Conservation (phyloP, 1,140 invertebrate genomes). For the Agrypnia vestita region DNA sequence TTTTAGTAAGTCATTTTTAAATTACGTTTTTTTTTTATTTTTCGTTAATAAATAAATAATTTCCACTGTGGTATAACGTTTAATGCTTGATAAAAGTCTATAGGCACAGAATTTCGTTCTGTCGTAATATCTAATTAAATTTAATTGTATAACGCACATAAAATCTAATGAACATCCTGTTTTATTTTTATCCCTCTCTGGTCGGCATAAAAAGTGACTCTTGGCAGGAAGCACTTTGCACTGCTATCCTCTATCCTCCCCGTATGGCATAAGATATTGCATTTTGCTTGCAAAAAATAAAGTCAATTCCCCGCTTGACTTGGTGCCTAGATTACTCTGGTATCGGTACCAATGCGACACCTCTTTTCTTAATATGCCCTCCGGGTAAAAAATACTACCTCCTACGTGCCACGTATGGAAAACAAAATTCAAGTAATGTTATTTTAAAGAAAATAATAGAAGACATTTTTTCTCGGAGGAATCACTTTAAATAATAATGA, state of each 20-base stretch:
- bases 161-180: neutral
- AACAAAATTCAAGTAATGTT: neutral
- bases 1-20: no score
- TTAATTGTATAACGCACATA: no score
- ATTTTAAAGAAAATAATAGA: no score
- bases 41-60: no score
- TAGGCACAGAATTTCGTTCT: no score
- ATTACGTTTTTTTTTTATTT: no score
- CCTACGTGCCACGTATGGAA: neutral
- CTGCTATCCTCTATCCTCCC: neutral
- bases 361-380: conserved; percentile 24
- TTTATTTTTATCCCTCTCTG: neutral
- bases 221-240: conserved; percentile 47
- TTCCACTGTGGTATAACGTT: no score
- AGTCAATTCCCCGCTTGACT: conserved; percentile 59
- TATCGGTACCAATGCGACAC: conserved; percentile 4
- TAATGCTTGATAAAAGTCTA: no score
- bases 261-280: conserved; percentile 57
- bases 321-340: conserved; percentile 43
- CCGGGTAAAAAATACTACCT: conserved; percentile 17
- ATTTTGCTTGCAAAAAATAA: conserved; percentile 59
- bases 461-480: neutral
- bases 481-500: no score
- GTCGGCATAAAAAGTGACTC: conserved; percentile 23
- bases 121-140: no score